phyloP scores from a whole-genome alignment of 2,797 vertebrate species.

The Paramormyrops hopkinsi region DNA sequence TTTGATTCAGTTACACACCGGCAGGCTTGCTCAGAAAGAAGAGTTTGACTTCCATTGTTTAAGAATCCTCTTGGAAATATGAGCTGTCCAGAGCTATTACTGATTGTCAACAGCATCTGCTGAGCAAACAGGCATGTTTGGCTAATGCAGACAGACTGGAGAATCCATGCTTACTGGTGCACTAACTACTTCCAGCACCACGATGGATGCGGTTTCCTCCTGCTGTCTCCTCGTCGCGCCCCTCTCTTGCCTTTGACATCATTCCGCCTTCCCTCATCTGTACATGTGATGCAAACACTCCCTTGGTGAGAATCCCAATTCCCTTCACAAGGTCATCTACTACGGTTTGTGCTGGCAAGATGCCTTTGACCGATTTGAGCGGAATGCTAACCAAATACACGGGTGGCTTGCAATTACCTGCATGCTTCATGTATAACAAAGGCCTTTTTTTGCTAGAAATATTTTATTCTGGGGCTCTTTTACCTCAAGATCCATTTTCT shows the following conservation, averaged over 20 bases:
- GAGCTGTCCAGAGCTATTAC: conserved; percentile 8
- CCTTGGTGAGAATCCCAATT: background rate
- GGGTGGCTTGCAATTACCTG: background rate
- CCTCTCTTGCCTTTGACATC: background rate
- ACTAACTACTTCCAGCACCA: background rate
- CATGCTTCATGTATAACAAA: background rate
- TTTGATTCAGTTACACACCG: background rate
- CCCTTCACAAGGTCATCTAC: background rate
- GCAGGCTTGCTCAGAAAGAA: background rate
- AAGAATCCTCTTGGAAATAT: background rate
- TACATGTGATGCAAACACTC: background rate
- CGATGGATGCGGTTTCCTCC: background rate
- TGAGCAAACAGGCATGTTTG: background rate
- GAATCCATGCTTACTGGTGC: background rate
- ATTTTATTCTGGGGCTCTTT: background rate
- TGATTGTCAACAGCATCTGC: conserved; percentile 1
- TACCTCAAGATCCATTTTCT: background rate
- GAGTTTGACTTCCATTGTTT: conserved; percentile 3
- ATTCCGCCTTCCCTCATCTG: background rate
- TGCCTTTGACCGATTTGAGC: background rate
- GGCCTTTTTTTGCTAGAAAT: background rate
- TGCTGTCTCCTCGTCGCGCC: background rate
- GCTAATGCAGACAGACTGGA: background rate
- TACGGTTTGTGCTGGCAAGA: background rate
- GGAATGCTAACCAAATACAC: background rate